phyloP scores from a whole-genome alignment of 2,888 invertebrate genomes.

The Phyllotreta striolata region DNA sequence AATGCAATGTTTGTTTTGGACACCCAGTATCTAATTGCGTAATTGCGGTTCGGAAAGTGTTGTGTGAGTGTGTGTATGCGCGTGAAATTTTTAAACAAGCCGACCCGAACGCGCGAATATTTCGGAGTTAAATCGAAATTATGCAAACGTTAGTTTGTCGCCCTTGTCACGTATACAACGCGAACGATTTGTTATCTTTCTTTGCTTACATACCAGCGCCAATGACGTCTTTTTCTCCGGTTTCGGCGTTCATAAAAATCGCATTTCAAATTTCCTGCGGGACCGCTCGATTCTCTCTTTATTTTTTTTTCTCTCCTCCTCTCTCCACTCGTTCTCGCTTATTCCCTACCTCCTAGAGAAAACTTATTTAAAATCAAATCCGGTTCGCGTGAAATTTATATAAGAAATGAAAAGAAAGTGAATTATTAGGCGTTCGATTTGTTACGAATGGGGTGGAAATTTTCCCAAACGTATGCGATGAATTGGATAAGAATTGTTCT shows the following conservation, averaged over 20 bases:
- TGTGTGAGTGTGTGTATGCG: constrained; percentile 4
- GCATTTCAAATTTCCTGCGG: constrained; percentile 43
- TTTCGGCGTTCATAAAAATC: constrained; percentile 42
- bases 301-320: constrained; percentile 24
- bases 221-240: constrained; percentile 37
- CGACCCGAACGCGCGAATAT: no score
- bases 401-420: constrained; percentile 15
- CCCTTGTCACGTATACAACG: constrained; percentile 47
- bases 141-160: constrained; percentile 42
- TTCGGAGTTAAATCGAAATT: constrained; percentile 32
- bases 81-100: constrained; percentile 18
- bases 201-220: constrained; percentile 29
- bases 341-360: not conserved
- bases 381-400: constrained; percentile 23
- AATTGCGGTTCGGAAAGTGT: no score
- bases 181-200: constrained; percentile 51
- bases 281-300: constrained; percentile 35
- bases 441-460: not conserved
- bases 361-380: constrained; percentile 35
- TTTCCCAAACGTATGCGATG: not conserved
- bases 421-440: constrained; percentile 21
- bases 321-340: not conserved
- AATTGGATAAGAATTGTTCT: not conserved
- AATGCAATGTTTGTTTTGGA: no score
- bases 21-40: no score